Conservation (phyloP, 2,113 vertebrate species). For the Chlorodrepanis virens region DNA sequence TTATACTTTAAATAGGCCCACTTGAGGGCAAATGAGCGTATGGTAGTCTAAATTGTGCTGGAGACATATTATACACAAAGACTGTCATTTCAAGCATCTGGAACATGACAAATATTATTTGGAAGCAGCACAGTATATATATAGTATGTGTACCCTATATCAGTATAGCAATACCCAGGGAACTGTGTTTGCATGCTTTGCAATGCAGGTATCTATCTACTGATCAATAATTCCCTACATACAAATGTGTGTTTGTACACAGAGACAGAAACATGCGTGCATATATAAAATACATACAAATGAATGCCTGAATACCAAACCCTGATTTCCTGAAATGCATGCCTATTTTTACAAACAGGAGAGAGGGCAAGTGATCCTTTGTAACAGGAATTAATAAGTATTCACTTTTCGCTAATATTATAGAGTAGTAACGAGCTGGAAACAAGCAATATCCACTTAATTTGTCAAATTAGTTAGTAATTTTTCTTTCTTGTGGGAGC, state of each 20-base stretch:
- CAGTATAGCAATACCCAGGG: neutral
- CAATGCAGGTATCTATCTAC: neutral
- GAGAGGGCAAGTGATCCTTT: neutral
- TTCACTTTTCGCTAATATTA: neutral
- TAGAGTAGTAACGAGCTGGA: neutral
- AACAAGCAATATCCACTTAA: neutral
- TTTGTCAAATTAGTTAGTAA: neutral
- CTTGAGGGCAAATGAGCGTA: slow-evolving; percentile 80
- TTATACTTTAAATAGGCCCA: slow-evolving; percentile 85
- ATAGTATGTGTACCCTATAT: neutral
- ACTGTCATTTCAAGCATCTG: slow-evolving; percentile 73
- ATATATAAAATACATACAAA: neutral
- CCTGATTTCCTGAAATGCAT: neutral
- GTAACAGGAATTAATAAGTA: neutral
- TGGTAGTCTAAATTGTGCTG: slow-evolving; percentile 78
- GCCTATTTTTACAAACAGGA: neutral
- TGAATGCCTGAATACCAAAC: neutral
- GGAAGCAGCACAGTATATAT: neutral
- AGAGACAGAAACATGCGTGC: neutral
- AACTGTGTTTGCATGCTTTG: neutral
- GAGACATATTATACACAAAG: slow-evolving; percentile 75
- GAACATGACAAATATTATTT: slow-evolving; percentile 76
- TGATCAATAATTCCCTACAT: neutral
- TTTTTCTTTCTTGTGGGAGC: neutral
- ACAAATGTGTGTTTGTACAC: neutral